phyloP scores from a whole-genome alignment of 2,888 invertebrate genomes.

The Cylindroiulus punctatus region DNA sequence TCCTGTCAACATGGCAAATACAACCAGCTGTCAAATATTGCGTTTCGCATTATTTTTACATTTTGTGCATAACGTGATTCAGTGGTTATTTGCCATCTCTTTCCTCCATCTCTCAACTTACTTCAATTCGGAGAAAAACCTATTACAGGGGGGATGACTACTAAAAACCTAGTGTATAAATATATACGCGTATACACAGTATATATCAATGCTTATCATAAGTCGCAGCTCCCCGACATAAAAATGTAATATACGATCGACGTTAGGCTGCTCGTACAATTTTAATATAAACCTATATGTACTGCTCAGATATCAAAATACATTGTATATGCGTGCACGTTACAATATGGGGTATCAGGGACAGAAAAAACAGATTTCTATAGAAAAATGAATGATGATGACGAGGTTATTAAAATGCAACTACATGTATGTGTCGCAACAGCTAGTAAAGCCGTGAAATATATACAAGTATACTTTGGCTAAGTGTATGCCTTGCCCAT shows the following conservation, averaged over 20 bases:
- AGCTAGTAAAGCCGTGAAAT: background rate
- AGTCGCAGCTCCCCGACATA: background rate
- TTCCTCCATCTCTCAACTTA: background rate
- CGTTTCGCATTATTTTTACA: background rate
- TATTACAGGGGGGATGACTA: constrained; percentile 2
- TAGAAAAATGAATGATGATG: constrained; percentile 1
- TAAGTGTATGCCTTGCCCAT: too few relatives aligned
- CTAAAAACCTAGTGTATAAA: background rate
- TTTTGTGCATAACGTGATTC: background rate
- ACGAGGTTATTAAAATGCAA: background rate
- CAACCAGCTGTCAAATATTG: background rate
- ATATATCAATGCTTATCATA: constrained; percentile 16
- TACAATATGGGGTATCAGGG: background rate
- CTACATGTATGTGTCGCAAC: constrained; percentile 10
- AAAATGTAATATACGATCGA: background rate
- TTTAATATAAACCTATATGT: background rate
- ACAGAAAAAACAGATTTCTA: background rate
- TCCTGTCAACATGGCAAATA: background rate
- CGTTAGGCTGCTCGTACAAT: background rate
- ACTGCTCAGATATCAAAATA: background rate
- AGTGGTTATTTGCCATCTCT: background rate
- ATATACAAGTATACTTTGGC: too few relatives aligned
- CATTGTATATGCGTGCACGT: background rate
- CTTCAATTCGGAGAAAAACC: constrained; percentile 25
- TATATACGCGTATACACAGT: background rate